Evolutionary conservation across 2,888 invertebrate genomes (phyloP).

Genomic region (Sisyra terminalis): DNA sequence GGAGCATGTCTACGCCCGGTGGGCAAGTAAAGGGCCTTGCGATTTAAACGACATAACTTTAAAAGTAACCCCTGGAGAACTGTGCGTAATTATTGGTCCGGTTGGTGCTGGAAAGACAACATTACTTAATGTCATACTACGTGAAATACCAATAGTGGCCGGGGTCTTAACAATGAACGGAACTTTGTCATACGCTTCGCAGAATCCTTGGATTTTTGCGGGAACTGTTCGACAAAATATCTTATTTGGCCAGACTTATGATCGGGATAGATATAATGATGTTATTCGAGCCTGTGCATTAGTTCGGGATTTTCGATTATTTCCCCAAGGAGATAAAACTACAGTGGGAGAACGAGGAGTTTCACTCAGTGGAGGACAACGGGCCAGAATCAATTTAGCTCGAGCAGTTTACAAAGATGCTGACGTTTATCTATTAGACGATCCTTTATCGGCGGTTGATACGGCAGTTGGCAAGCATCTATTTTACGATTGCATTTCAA

Average conservation of each 20-base stretch:
- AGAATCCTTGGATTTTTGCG: slow-evolving; percentile 44
- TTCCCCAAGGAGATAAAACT: slow-evolving; percentile 60
- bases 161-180: slow-evolving; percentile 31
- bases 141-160: slow-evolving; percentile 26
- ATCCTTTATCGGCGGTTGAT: slow-evolving; percentile 66
- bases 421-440: slow-evolving; percentile 62
- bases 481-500: slow-evolving; percentile 54
- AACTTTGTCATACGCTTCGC: slow-evolving; percentile 35
- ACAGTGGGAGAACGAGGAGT: slow-evolving; percentile 67
- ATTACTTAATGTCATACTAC: slow-evolving; percentile 26
- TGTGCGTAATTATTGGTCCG: slow-evolving; percentile 42
- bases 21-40: slow-evolving; percentile 18
- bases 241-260: slow-evolving; percentile 47
- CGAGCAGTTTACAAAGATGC: slow-evolving; percentile 58
- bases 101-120: slow-evolving; percentile 50
- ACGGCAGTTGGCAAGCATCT: slow-evolving; percentile 51
- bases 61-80: slow-evolving; percentile 23
- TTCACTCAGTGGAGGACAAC: slow-evolving; percentile 70
- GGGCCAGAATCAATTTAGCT: slow-evolving; percentile 62
- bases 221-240: slow-evolving; percentile 59
- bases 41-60: slow-evolving; percentile 29
- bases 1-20: slow-evolving; percentile 15
- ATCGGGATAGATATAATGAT: slow-evolving; percentile 34
- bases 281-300: slow-evolving; percentile 46
- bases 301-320: slow-evolving; percentile 49